phyloP scores from a whole-genome alignment of 2,113 vertebrate species.

The Pogonocichla stellata region DNA sequence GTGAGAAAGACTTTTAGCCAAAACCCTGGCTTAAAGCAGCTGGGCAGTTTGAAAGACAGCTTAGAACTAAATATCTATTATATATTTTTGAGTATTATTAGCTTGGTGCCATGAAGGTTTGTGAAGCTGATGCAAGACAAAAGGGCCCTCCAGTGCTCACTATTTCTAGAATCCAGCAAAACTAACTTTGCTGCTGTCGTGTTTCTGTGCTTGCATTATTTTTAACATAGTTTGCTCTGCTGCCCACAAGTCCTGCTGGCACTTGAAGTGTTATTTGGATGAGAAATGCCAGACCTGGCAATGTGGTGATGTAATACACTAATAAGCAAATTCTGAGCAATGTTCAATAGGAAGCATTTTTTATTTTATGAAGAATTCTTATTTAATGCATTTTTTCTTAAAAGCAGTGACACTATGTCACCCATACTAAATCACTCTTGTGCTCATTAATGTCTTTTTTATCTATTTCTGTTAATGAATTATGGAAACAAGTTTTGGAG shows the following conservation, averaged over 20 bases:
- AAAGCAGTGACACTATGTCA: background rate
- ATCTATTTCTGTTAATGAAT: slow-evolving; percentile 40
- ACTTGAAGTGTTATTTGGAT: background rate
- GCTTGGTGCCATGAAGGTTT: background rate
- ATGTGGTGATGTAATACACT: background rate
- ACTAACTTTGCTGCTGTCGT: background rate
- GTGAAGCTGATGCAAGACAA: background rate
- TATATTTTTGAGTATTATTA: background rate
- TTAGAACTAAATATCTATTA: background rate
- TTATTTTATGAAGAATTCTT: slow-evolving; percentile 25
- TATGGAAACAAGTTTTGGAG: background rate
- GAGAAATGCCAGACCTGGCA: slow-evolving; percentile 23
- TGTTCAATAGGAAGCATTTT: slow-evolving; percentile 9
- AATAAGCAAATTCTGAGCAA: slow-evolving; percentile 14
- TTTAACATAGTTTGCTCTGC: background rate
- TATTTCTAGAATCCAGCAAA: background rate
- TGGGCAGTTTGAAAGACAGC: background rate
- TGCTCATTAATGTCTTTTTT: background rate
- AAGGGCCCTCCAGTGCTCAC: background rate
- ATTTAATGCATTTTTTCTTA: slow-evolving; percentile 9
- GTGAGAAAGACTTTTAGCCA: background rate
- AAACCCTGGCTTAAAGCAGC: background rate
- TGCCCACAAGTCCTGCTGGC: background rate
- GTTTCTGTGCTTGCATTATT: background rate
- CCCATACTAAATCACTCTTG: slow-evolving; percentile 18